Base-by-base conservation (phyloP, 2,113 vertebrate species). In the Sinosuthora webbiana region DNA sequence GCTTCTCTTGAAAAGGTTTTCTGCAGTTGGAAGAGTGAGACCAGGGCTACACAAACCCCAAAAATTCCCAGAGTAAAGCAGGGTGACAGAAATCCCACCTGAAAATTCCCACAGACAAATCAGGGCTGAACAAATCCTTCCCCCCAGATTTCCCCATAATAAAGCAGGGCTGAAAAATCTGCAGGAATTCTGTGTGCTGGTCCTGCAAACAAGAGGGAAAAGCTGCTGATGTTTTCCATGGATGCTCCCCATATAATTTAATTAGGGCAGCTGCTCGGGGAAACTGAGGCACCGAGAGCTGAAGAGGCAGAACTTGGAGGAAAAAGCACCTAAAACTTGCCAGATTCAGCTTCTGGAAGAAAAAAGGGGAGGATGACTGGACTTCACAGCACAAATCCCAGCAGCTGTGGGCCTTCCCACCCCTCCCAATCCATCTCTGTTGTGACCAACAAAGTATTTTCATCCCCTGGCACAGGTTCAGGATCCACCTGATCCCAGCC, bases 311-410 rank as follows among this genome's bases (percentile, higher is more conserved):
- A 83, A 76, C 23, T 41, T 0, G 0, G n/a, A 27, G 44, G 31
- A 8, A 76, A 70, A 84, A 21, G 24, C 52, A 7, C 28, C 69
- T 44, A 3, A 49, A 31, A 53, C 15, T 6, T 1, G 19, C 27
- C 1, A 22, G 44, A 25, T 68, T 59, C 21, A 7, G 57, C 3
- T 21, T 16, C 3, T 0, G 50, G 27, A 39, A 23, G 7, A 2
- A 59, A 33, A 45, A 39, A 8, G 6, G 7, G 15, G 12, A 53
- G 23, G 15, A 16, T 21, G 39, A n/a, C 4, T 23, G 47, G 13
- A 42, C 10, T n/a, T 88, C 9, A 9, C 0, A 23, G 31, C n/a
- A 42, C 0, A 6, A 42, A 55, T 44, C 53, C 3, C 13, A 25
- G 35, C 4, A 6, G 27, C 55, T 13, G 52, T 33, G 42, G 31